Base-by-base conservation (phyloP, 1,140 invertebrate genomes). In the Apis dorsata region DNA sequence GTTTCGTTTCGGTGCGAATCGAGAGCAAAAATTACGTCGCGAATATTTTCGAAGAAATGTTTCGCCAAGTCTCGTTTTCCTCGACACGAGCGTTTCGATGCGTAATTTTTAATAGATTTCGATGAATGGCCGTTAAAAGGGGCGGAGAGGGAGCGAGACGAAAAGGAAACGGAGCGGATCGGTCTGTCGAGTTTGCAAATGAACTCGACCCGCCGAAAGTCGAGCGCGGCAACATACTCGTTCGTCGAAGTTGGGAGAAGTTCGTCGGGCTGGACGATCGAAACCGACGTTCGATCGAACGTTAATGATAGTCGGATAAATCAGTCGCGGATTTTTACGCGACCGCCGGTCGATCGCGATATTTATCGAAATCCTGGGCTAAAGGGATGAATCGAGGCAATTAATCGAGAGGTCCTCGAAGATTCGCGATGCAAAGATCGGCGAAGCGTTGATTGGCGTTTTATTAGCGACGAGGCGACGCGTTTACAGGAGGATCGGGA, bases 401-500 rank as follows among this genome's bases (percentile, higher is more conserved):
- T 90, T 87, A 89, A 89, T 89, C 87, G 34, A 86, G 81, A 21
- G 19, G 73, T 70, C 28, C 62, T 70, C 4, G 68, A 73, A 78
- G 79, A 78, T 2, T 13, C 85, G 85, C 78, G 71, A 21, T 10
- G 73, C 66, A 19, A 34, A 49, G 15, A 57, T 59, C 65, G 70
- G 70, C 63, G 81, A 72, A 83, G 81, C 82, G 83, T 89, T 89
- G 89, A 90, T 90, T 90, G 88, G 82, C 87, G 85, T 86, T 90
- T 90, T 86, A 90, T 90, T 90, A 86, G 87, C 79, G 81, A 68
- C 59, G 0, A 63, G 60, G 1, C 28, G 28, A 28, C 34, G 34
- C 34, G 34, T 34, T 34, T 34, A 34, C 4, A 4, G 34, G 0
- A 44, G 34, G 44, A 15, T 49, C 19, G 66, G 34, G 44, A 15